Percentiles rank a stretch among this genome's conserved stretches.
These are phyloP conservation scores for Cacatua alba DNA, from an alignment of 2,113 vertebrate species.

Conservation along the genomic window DNA sequence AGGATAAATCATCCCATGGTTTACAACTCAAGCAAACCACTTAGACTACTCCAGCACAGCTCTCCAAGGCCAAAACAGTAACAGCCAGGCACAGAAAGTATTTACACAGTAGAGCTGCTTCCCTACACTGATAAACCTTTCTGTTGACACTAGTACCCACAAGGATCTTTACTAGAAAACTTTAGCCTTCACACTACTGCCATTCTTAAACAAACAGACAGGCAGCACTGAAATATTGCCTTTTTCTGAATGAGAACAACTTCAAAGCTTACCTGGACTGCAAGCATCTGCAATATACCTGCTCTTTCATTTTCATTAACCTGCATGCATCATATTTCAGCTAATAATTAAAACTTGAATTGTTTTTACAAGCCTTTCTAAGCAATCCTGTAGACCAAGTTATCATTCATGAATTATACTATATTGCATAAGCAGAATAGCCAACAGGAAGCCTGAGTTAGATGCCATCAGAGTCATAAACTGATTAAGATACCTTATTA, in stretches of 20 bases:
- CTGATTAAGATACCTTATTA: background rate
- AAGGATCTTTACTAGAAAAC: background rate
- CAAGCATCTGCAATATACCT: background rate
- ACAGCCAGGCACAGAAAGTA: background rate
- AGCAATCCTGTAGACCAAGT: background rate
- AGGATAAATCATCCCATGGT: background rate
- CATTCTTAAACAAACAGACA: background rate
- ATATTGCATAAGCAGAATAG: background rate
- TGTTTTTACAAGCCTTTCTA: constrained; percentile 18
- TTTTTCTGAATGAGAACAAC: background rate
- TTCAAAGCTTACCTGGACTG: background rate
- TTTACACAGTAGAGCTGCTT: background rate
- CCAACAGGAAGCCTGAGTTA: background rate
- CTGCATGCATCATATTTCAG: background rate
- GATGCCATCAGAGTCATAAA: background rate
- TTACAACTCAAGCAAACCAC: background rate
- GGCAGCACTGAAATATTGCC: background rate
- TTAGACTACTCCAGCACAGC: background rate
- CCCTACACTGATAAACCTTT: background rate
- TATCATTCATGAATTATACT: background rate
- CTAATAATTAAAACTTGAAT: constrained; percentile 12
- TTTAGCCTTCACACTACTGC: background rate
- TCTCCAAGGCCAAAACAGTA: background rate
- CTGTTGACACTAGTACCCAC: background rate
- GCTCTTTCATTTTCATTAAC: background rate